Conservation (phyloP, 2,888 invertebrate species). For the Drosophila mettleri region DNA sequence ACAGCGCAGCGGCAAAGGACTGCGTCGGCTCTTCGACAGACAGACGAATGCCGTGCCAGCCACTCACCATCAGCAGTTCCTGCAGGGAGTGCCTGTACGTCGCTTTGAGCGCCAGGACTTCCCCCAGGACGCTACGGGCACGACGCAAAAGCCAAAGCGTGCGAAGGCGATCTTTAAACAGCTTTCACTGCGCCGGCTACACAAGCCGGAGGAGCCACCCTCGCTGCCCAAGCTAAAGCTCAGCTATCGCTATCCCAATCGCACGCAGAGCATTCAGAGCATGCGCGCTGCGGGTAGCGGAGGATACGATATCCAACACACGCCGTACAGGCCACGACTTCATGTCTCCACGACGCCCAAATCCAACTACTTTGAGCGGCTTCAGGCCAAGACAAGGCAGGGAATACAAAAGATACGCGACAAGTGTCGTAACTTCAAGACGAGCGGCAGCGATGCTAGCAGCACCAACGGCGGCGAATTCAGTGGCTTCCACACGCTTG, state of each 20-base stretch:
- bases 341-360: constrained; percentile 41
- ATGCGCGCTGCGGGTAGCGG: constrained; percentile 64
- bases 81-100: constrained; percentile 80
- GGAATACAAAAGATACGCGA: constrained; percentile 83
- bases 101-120: constrained; percentile 84
- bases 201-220: constrained; percentile 52
- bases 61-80: constrained; percentile 67
- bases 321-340: constrained; percentile 54
- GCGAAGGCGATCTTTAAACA: constrained; percentile 77
- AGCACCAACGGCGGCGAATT: constrained; percentile 52
- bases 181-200: constrained; percentile 74
- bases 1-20: constrained; percentile 66
- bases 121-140: constrained; percentile 8
- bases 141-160: constrained; percentile 39
- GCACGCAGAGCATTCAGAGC: constrained; percentile 81
- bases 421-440: constrained; percentile 83
- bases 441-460: constrained; percentile 34
- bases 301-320: constrained; percentile 65
- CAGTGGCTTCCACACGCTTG: constrained; percentile 77
- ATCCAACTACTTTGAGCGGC: constrained; percentile 82
- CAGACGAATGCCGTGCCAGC: constrained; percentile 22
- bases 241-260: constrained; percentile 84
- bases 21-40: constrained; percentile 72
- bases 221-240: constrained; percentile 80
- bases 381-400: constrained; percentile 83